phyloP scores from a whole-genome alignment of 2,888 invertebrate species.

The Xanthorhoe spadicearia region DNA sequence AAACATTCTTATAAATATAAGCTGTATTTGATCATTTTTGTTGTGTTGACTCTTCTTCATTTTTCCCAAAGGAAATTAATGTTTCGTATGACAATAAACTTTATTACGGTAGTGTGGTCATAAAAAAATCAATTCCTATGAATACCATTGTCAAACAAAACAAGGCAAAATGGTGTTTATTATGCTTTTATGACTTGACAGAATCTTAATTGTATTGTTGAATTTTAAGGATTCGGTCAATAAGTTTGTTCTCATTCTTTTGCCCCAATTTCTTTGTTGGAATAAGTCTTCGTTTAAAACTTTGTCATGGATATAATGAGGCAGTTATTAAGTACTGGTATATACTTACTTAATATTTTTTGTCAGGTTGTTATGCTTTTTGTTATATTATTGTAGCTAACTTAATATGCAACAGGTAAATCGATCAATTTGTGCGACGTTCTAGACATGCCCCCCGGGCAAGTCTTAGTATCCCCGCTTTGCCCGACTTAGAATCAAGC shows the following conservation, averaged over 20 bases:
- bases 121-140: slow-evolving; percentile 33
- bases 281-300: not conserved
- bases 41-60: slow-evolving; percentile 28
- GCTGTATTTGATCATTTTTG: not conserved
- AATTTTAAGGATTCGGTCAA: not conserved
- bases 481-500: too few relatives aligned
- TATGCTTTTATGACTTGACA: not conserved
- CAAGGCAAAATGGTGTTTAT: slow-evolving; percentile 29
- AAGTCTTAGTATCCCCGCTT: too few relatives aligned
- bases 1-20: not conserved
- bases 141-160: slow-evolving; percentile 32
- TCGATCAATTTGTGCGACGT: too few relatives aligned
- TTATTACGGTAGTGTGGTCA: slow-evolving; percentile 48
- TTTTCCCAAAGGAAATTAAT: slow-evolving; percentile 59
- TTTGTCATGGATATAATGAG: not conserved
- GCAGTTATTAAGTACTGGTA: not conserved
- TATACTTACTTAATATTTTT: not conserved
- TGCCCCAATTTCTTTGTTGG: not conserved
- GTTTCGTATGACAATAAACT: slow-evolving; percentile 56
- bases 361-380: not conserved
- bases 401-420: too few relatives aligned
- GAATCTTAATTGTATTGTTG: not conserved
- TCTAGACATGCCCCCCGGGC: too few relatives aligned
- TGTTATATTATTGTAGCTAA: too few relatives aligned
- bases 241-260: not conserved